phyloP scores from a whole-genome alignment of 2,888 invertebrate species.

The Drosophila barbarae region DNA sequence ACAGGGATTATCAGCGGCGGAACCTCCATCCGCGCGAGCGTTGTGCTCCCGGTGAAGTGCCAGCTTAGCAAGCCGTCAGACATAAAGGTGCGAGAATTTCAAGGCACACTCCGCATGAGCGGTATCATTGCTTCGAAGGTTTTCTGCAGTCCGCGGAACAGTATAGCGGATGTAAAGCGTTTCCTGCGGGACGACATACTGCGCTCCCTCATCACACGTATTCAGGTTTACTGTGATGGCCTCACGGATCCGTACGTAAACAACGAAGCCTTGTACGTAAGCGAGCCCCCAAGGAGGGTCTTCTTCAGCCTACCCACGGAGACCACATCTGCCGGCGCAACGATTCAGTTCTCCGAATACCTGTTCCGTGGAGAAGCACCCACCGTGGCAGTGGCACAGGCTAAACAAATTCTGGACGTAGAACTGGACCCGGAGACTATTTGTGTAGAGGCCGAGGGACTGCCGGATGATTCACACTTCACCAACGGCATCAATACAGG shows the following conservation, averaged over 20 bases:
- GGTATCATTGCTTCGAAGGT: slow-evolving; percentile 82
- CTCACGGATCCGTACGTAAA: slow-evolving; percentile 82
- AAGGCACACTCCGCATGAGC: slow-evolving; percentile 74
- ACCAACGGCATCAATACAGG: slow-evolving; percentile 26
- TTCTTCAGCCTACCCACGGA: slow-evolving; percentile 85
- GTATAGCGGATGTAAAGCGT: slow-evolving; percentile 85
- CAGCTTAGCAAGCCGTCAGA: slow-evolving; percentile 56
- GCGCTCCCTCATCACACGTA: slow-evolving; percentile 89
- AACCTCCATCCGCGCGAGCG: slow-evolving; percentile 81
- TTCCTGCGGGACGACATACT: slow-evolving; percentile 91
- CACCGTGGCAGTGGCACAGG: slow-evolving; percentile 88
- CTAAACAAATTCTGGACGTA: slow-evolving; percentile 90
- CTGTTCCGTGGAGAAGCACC: slow-evolving; percentile 94
- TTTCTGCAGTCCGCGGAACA: slow-evolving; percentile 89
- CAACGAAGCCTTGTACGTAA: slow-evolving; percentile 82
- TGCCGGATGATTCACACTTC: slow-evolving; percentile 85
- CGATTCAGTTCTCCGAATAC: slow-evolving; percentile 91
- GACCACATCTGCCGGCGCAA: slow-evolving; percentile 41
- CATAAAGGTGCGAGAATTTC: slow-evolving; percentile 72
- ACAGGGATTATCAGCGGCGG: slow-evolving; percentile 15
- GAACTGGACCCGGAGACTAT: slow-evolving; percentile 86
- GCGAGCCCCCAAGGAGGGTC: slow-evolving; percentile 93
- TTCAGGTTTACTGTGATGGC: slow-evolving; percentile 96
- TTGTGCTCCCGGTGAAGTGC: slow-evolving; percentile 87
- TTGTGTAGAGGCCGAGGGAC: slow-evolving; percentile 87